Evolutionary conservation across 2,113 vertebrate genomes (phyloP).

Genomic region (Pseudopipra pipra): DNA sequence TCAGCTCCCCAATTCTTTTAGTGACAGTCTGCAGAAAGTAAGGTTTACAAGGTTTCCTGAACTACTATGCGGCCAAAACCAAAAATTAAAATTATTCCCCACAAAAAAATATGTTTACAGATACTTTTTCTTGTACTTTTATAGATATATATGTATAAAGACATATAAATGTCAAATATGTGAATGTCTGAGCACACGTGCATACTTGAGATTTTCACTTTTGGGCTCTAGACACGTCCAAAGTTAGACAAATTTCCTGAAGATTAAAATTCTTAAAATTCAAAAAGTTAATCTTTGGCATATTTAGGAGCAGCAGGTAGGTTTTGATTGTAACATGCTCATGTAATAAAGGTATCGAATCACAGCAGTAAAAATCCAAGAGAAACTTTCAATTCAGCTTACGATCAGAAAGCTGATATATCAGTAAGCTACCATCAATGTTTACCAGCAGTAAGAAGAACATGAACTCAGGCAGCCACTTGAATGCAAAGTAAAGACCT

Average conservation of each 20-base stretch:
- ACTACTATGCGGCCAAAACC: background rate
- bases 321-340: background rate
- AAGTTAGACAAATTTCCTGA: background rate
- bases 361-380: background rate
- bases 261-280: background rate
- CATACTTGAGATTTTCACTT: background rate
- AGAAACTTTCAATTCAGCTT: background rate
- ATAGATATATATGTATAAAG: background rate
- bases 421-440: background rate
- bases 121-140: background rate
- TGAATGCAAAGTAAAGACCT: background rate
- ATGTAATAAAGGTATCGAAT: background rate
- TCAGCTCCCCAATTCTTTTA: background rate
- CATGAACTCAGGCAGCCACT: background rate
- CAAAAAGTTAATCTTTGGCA: background rate
- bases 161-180: rapidly evolving
- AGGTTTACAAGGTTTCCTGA: background rate
- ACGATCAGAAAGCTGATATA: background rate
- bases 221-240: background rate
- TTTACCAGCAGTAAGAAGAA: background rate
- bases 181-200: rapidly evolving
- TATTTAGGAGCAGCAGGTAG: background rate
- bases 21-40: background rate
- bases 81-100: background rate
- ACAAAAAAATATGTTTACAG: rapidly evolving